phyloP scores from a whole-genome alignment of 1,140 invertebrate species.

The Holcopasites calliopsidis region DNA sequence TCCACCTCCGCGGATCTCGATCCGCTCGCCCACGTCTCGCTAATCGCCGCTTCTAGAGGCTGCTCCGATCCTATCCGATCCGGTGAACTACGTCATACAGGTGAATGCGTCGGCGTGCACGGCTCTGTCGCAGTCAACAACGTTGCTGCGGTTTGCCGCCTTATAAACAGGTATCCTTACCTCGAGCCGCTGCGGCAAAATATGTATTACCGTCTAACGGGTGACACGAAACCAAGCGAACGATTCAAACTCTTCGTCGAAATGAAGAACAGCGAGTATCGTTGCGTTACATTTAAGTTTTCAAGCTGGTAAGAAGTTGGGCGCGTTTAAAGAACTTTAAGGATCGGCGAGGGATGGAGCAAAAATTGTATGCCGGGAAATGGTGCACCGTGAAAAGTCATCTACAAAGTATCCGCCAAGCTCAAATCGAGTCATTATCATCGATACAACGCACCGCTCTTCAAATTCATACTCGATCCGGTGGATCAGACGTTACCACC shows the following conservation, averaged over 20 bases:
- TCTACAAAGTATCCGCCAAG: too few relatives aligned
- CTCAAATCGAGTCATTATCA: background rate
- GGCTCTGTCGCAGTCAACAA: constrained; percentile 58
- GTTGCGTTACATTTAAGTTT: too few relatives aligned
- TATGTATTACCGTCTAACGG: constrained; percentile 50
- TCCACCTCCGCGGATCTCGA: constrained; percentile 57
- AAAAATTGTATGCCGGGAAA: too few relatives aligned
- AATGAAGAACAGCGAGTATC: too few relatives aligned
- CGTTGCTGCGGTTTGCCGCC: constrained; percentile 59
- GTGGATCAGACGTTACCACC: background rate
- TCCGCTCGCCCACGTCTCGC: constrained; percentile 56
- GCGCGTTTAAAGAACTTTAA: too few relatives aligned
- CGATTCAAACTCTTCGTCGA: background rate
- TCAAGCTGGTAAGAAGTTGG: too few relatives aligned
- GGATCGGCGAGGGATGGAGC: too few relatives aligned
- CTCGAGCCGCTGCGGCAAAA: constrained; percentile 41
- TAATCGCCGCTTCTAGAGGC: constrained; percentile 54
- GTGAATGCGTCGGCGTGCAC: constrained; percentile 71
- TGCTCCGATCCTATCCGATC: constrained; percentile 63
- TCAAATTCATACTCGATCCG: background rate
- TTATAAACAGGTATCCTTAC: constrained; percentile 64
- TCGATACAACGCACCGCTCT: background rate
- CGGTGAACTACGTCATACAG: constrained; percentile 72
- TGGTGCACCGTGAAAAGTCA: too few relatives aligned
- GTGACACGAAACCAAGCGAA: constrained; percentile 29